Base-by-base conservation (phyloP, 2,113 vertebrate species). In the Galbula dea region DNA sequence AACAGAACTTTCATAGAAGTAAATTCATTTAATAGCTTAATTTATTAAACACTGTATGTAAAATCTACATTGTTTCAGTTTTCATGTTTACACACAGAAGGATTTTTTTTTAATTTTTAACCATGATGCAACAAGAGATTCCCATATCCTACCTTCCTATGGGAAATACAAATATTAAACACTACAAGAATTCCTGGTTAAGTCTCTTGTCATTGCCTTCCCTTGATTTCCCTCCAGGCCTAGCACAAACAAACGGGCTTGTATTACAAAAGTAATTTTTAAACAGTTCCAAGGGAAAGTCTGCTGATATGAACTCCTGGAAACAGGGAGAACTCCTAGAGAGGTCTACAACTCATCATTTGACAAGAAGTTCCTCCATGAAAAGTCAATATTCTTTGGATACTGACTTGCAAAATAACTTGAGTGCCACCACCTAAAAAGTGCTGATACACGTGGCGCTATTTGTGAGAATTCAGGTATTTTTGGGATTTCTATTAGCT, bases 41-140 rank as follows among this genome's bases (percentile, higher is more conserved):
- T 98, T 98, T 96, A 97, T 97, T 98, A 97, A 98, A 96, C 96
- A 98, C 96, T 94, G 72, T 96, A 88, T 98, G 96, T 91, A 97
- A 98, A 98, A 97, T 97, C 97, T 97, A 98, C 97, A 97, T 95
- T 90, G 93, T 74, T 93, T 96, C 97, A 93, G 91, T 88, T 96
- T 97, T 96, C 93, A 97, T 96, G 97, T 97, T 97, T 97, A 98
- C 96, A 98, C 96, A 96, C 66, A 92, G 83, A 91, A 97, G 62
- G 52, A 36, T 22, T 59, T 89, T 75, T 73, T 87, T 66, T 54
- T 54, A 32, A 58, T 83, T 96, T 97, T 96, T 87, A 87, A 97
- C 71, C 86, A 94, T 90, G 85, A 95, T 92, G 90, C 27, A 29
- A 95, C 83, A 58, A 58, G 57, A 96, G 90, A 62, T 88, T 94